A percentile compares a stretch with the other conserved stretches of the same genome.
phyloP scores from a whole-genome alignment of 2,113 vertebrate genomes.

The Psilopogon haemacephalus region DNA sequence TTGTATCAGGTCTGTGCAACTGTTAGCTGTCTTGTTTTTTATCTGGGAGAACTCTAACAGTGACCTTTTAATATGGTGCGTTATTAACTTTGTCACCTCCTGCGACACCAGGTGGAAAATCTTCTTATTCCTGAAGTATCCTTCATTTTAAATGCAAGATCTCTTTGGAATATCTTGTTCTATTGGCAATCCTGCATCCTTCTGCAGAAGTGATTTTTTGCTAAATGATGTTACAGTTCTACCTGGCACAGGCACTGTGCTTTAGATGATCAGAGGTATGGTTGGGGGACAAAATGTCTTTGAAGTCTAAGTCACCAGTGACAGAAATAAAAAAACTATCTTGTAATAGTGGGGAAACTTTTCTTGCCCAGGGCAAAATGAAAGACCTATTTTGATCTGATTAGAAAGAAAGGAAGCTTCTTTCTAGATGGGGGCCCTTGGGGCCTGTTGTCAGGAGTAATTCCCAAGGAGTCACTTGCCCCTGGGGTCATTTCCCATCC shows the following conservation, averaged over 20 bases:
- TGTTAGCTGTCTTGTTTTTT: not conserved
- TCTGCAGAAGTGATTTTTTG: not conserved
- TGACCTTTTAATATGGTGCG: not conserved
- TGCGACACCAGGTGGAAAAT: not conserved
- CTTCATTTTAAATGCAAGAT: not conserved
- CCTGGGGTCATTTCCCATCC: accelerated
- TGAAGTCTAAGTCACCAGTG: not conserved
- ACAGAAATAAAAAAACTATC: not conserved
- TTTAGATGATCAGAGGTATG: not conserved
- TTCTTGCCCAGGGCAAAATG: not conserved
- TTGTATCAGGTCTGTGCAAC: not conserved
- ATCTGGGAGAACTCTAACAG: not conserved
- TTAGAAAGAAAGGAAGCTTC: not conserved
- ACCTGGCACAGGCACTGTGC: not conserved
- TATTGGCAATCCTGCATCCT: not conserved
- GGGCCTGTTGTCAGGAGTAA: not conserved
- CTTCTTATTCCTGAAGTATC: not conserved
- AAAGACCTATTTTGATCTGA: not conserved
- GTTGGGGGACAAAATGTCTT: not conserved
- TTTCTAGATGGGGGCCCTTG: not conserved
- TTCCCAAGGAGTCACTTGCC: not conserved
- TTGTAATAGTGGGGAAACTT: not conserved
- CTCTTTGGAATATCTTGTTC: not conserved
- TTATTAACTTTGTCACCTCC: not conserved
- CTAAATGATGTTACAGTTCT: not conserved